Evolutionary conservation across 2,888 invertebrate genomes (phyloP).

Genomic region (Calameuta idolon): DNA sequence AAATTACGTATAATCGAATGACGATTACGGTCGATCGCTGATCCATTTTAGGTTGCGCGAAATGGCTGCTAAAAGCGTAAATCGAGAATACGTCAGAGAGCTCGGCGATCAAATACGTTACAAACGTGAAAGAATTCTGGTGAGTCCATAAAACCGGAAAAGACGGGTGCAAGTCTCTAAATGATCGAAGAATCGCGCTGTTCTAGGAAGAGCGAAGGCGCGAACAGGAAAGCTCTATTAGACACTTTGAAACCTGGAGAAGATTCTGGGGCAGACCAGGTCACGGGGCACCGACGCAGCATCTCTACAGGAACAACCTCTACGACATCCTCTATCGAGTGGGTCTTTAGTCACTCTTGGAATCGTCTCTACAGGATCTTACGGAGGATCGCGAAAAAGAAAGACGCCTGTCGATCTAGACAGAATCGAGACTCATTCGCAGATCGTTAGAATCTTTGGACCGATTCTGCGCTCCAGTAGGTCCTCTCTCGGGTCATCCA

Average conservation of each 20-base stretch:
- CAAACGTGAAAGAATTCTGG: slow-evolving; percentile 51
- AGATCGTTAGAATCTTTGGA: too few relatives aligned
- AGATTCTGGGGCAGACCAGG: slow-evolving; percentile 86
- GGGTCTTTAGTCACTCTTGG: slow-evolving; percentile 45
- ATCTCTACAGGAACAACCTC: slow-evolving; percentile 60
- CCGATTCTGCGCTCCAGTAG: too few relatives aligned
- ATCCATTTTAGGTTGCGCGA: slow-evolving; percentile 43
- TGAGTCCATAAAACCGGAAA: slow-evolving; percentile 33
- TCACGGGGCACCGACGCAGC: slow-evolving; percentile 71
- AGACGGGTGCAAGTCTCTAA: neutral
- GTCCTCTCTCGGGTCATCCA: too few relatives aligned
- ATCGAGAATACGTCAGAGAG: slow-evolving; percentile 51
- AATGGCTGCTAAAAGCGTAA: slow-evolving; percentile 34
- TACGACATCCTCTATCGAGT: slow-evolving; percentile 62
- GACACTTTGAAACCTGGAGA: slow-evolving; percentile 82
- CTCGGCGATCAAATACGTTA: slow-evolving; percentile 55
- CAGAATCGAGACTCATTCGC: too few relatives aligned
- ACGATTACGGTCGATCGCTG: too few relatives aligned
- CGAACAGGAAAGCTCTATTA: slow-evolving; percentile 76
- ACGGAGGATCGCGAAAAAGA: neutral
- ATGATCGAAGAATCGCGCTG: slow-evolving; percentile 13
- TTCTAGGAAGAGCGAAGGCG: slow-evolving; percentile 72
- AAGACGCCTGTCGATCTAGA: too few relatives aligned
- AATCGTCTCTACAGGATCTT: neutral
- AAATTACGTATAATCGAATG: too few relatives aligned